Evolutionary conservation across 2,113 vertebrate genomes (phyloP).

Genomic region (Stigmatopora nigra): DNA sequence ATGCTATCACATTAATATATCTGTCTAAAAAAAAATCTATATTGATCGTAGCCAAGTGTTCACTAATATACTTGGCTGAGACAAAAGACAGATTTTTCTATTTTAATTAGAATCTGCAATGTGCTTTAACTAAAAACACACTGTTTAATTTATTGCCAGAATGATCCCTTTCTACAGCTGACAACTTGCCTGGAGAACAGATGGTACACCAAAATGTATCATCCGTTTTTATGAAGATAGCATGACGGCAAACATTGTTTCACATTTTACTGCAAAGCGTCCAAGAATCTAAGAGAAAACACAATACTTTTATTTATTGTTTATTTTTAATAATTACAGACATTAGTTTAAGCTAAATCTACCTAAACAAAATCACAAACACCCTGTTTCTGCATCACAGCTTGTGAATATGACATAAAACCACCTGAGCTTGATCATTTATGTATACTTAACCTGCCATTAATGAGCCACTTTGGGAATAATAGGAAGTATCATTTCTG

Average conservation of each 20-base stretch:
- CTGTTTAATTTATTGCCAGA: conserved; percentile 45
- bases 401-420: conserved; percentile 40
- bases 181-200: conserved; percentile 54
- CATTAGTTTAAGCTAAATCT: conserved; percentile 48
- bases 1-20: background rate
- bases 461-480: conserved; percentile 71
- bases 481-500: conserved; percentile 52
- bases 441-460: conserved; percentile 67
- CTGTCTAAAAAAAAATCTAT: background rate
- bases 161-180: conserved; percentile 37
- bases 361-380: conserved; percentile 34
- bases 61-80: conserved; percentile 6
- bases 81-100: conserved; percentile 1
- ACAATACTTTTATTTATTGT: conserved; percentile 5
- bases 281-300: conserved; percentile 31
- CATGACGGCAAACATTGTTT: conserved; percentile 43
- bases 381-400: conserved; percentile 42
- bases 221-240: conserved; percentile 43
- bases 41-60: background rate
- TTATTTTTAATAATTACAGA: conserved; percentile 8
- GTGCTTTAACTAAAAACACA: conserved; percentile 18
- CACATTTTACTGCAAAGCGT: conserved; percentile 20
- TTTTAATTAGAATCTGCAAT: conserved; percentile 33
- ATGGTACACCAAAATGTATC: conserved; percentile 49
- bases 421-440: conserved; percentile 53